Base-by-base conservation (phyloP, 2,797 vertebrate species). In the Sciurus vulgaris region DNA sequence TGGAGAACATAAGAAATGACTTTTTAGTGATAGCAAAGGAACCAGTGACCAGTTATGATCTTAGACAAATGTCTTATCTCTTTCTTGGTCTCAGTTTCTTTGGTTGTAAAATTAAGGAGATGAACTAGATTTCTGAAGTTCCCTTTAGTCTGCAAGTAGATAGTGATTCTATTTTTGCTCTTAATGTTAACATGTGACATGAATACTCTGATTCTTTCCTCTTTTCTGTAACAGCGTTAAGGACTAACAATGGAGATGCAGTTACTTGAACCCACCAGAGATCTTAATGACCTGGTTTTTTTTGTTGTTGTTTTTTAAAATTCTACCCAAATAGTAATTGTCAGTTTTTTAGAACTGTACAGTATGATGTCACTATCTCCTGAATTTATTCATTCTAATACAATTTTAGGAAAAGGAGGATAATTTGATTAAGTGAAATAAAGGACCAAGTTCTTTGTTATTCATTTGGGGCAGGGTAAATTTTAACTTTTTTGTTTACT, bases 31-130 rank as follows among this genome's bases (percentile, higher is more conserved):
- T 96, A 44, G 28, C 14, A 76, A 82, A 79, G 74, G 89, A 81
- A 94, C 30, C 51, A 89, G 0, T 84, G 56, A 59, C 82, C n/a
- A 86, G 0, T 86, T 86, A 20, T 96, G 59, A 83, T 89, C 33
- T 91, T 93, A 93, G 67, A 49, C 70, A 94, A 63, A 28, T 63
- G 49, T 59, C 41, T 86, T 92, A 82, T n/a, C 63, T 95, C 73
- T 93, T 92, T 85, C 28, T 89, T 85, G 59, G 44, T 47, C 69
- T 95, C 14, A 38, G 70, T 95, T 92, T 92, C 81, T 88, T 94
- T n/a, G 33, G 12, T 83, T 96, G 33, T 84, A 70, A 96, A 96
- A 86, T 28, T 76, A 76, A 63, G 65, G 33, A 56, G 47, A 83
- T 92, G 74, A 79, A 76, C 61, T 81, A 85, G 69, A 76, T 81